These are phyloP conservation scores for Protonemura montana DNA, from an alignment of 2,888 invertebrate species.

Conservation along the genomic window DNA sequence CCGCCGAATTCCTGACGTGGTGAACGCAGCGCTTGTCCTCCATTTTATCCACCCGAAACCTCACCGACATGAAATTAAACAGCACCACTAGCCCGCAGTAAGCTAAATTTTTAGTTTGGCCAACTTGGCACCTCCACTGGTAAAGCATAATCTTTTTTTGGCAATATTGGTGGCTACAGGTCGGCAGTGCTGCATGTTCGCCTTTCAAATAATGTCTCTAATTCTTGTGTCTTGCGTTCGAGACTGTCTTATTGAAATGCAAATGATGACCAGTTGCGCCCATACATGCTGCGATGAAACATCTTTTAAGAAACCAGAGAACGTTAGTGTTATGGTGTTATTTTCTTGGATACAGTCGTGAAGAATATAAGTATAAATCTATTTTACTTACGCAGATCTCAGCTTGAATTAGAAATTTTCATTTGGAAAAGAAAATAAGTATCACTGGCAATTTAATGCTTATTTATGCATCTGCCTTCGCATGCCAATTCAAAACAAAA, in stretches of 20 bases:
- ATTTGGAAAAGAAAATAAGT: background rate
- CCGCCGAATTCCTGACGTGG: slow-evolving; percentile 14
- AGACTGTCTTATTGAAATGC: slow-evolving; percentile 35
- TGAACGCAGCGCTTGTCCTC: background rate
- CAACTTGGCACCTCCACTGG: background rate
- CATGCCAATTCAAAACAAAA: background rate
- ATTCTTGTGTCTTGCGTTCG: slow-evolving; percentile 33
- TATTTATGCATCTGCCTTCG: background rate
- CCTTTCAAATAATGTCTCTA: background rate
- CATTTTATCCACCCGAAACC: background rate
- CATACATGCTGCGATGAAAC: slow-evolving; percentile 26
- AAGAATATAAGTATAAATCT: background rate
- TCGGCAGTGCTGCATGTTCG: slow-evolving; percentile 14
- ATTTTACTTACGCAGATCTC: background rate
- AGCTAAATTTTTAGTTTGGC: background rate
- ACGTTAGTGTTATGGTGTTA: background rate
- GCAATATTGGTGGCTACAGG: background rate
- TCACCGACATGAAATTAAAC: background rate
- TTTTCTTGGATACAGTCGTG: background rate
- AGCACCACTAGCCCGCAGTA: background rate
- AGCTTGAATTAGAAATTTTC: background rate
- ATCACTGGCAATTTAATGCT: background rate
- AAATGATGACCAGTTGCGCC: slow-evolving; percentile 34
- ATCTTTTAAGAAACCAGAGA: slow-evolving; percentile 29
- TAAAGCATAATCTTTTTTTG: background rate